Evolutionary conservation across 2,113 vertebrate genomes (phyloP).

Genomic region (Penelope pileata): DNA sequence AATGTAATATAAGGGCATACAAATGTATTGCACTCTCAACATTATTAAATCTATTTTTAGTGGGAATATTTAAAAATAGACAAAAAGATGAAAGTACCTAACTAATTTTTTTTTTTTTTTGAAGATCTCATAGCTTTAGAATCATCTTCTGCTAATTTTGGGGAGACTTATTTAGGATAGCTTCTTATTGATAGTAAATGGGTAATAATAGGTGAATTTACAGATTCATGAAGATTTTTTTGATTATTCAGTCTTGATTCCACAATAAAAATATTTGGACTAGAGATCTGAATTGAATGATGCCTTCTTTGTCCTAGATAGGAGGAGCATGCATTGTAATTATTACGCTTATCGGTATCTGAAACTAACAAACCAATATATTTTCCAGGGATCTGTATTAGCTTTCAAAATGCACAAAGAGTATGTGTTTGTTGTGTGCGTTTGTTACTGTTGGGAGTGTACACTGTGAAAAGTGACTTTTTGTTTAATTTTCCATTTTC

Average conservation of each 20-base stretch:
- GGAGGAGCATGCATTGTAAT: background rate
- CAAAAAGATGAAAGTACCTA: background rate
- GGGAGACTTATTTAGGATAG: background rate
- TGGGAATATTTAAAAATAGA: background rate
- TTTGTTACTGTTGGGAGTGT: too few relatives aligned
- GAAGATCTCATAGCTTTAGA: background rate
- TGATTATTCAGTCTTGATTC: background rate
- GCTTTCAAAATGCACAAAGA: background rate
- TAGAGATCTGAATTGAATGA: background rate
- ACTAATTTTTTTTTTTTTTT: background rate
- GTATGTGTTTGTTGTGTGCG: background rate
- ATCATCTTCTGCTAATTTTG: background rate
- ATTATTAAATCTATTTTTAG: background rate
- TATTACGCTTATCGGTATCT: background rate
- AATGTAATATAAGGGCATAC: fast-evolving
- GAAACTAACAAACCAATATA: background rate
- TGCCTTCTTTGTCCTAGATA: background rate
- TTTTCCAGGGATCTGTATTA: background rate
- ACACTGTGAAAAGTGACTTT: background rate
- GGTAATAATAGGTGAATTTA: background rate
- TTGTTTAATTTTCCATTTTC: background rate
- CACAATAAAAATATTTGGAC: background rate
- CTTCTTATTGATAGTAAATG: background rate
- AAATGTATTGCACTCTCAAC: background rate
- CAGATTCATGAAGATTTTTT: background rate